A percentile compares a stretch with the other conserved stretches of the same genome.
phyloP scores from a whole-genome alignment of 2,797 vertebrate species.

The Macropus fuliginosus region DNA sequence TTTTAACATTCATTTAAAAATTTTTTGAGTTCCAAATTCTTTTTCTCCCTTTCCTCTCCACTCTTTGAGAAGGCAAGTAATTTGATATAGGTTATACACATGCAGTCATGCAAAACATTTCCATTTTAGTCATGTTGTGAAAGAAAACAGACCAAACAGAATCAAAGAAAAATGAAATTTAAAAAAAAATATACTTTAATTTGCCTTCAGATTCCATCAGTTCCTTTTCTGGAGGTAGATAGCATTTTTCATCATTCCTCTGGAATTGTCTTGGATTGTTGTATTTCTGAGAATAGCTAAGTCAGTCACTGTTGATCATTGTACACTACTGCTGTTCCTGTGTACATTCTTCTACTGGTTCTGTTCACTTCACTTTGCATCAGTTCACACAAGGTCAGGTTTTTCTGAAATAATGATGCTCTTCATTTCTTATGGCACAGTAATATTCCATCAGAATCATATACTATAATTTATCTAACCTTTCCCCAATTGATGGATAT shows the following conservation, averaged over 20 bases:
- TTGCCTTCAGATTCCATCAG: background rate
- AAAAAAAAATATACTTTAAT: background rate
- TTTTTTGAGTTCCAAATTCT: background rate
- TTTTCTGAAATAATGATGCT: background rate
- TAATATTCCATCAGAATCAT: background rate
- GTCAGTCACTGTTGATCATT: background rate
- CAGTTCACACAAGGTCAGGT: background rate
- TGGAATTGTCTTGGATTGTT: background rate
- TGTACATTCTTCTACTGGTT: background rate
- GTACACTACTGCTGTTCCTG: background rate
- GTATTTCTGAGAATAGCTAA: background rate
- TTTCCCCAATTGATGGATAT: background rate
- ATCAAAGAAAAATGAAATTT: background rate
- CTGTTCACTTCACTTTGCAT: background rate
- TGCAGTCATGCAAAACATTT: background rate
- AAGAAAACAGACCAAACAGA: background rate
- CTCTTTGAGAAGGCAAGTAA: background rate
- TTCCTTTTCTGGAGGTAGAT: background rate
- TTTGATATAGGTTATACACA: background rate
- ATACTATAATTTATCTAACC: background rate
- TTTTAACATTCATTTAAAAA: background rate
- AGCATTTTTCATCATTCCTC: background rate
- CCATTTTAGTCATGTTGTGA: background rate
- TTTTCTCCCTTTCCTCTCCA: background rate
- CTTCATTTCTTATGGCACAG: background rate